Evolutionary conservation across 2,888 invertebrate species (phyloP), one percentile per base, ranked within the genome.

Genomic region (Molorchus minor): DNA sequence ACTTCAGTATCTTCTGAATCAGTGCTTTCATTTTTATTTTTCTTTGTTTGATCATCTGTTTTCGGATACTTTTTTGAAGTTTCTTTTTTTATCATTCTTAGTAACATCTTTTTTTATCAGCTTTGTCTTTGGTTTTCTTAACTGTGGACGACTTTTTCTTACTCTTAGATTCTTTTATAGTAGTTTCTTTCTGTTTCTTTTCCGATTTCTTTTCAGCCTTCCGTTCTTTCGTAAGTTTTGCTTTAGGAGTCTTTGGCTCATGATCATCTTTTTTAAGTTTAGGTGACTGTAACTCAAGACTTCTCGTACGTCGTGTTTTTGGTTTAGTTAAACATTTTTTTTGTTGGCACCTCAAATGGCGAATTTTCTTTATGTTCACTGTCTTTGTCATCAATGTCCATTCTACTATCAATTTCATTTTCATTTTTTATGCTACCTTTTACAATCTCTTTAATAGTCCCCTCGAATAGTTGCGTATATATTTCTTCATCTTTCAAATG

Each of bases 1-100:
- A 91, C 88, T 58, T 75, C 72, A 21, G 35, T 55, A 30, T 59
- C 61, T 8, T 61, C 61, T 15, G 43, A 33, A 8, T 64, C 67
- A 15, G 52, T 58, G 35, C 61, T 60, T 21, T 61, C 58, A 19
- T 10, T 44, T 38, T 54, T 55, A 16, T 1, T 2, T 25, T 41
- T 52, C 12, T 25, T 49, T 15, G 15, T 3, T 21, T 17, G 29
- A 33, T 59, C 59, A 16, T 13, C 35, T 20, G 16, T 13, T 56
- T 58, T 51, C 15, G 12, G 61, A 57, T 45, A 7, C 41, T 51
- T 56, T 41, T 49, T 52, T 8, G 15, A 21, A 41, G 13, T 12
- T 5, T 52, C 52, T 52, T 61, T 65, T n/a, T n/a, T 15, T 45
- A 2, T 45, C 43, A 43, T 20, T 19, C 25, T 38, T 52, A 2